Percentiles rank a stretch among this genome's conserved stretches.
Conservation (phyloP, 2,888 invertebrate genomes). For the Steinernema hermaphroditum region DNA sequence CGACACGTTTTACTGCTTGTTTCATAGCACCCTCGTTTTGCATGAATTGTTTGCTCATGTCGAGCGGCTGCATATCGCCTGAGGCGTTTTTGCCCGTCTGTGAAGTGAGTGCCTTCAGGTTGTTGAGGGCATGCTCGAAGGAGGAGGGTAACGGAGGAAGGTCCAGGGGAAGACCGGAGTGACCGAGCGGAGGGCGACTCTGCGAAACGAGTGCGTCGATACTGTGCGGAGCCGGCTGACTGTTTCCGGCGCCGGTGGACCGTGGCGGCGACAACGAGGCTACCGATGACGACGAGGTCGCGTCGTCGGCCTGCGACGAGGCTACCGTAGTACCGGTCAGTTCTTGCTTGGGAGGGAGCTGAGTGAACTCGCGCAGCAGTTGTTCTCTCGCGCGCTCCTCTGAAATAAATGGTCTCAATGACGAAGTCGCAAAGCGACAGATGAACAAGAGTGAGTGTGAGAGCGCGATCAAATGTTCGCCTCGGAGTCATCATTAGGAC, state of each 20-base stretch:
- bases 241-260: background rate
- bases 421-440: background rate
- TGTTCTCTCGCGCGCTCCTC: slow-evolving; percentile 24
- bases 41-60: slow-evolving; percentile 24
- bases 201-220: slow-evolving; percentile 13
- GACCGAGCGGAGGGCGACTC: background rate
- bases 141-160: slow-evolving; percentile 9
- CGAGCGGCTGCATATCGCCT: slow-evolving; percentile 7
- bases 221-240: slow-evolving; percentile 21
- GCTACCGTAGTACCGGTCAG: background rate
- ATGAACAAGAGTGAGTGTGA: background rate
- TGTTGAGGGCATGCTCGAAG: slow-evolving; percentile 24
- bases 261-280: slow-evolving; percentile 17
- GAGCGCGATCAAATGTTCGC: background rate
- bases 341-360: slow-evolving; percentile 18
- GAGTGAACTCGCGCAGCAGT: slow-evolving; percentile 29
- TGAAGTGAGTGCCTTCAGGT: slow-evolving; percentile 17
- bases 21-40: background rate
- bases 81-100: slow-evolving; percentile 19
- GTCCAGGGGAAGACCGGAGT: background rate
- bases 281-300: slow-evolving; percentile 22
- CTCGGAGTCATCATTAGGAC: background rate
- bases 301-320: slow-evolving; percentile 11
- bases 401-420: slow-evolving; percentile 23
- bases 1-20: slow-evolving; percentile 7